phyloP scores from a whole-genome alignment of 2,888 invertebrate species.

The Alentia gelatinosa region DNA sequence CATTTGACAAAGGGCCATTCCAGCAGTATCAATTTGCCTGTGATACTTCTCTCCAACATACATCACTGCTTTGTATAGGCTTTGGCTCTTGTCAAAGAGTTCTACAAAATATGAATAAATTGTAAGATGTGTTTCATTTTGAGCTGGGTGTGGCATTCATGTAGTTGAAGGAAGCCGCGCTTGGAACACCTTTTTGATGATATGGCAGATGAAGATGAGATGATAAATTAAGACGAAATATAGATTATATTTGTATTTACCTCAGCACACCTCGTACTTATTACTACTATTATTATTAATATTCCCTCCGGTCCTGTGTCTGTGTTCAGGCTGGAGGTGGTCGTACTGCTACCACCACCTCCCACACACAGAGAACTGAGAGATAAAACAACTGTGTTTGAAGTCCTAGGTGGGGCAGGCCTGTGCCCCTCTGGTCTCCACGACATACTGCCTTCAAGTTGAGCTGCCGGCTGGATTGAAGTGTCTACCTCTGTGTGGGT shows the following conservation, averaged over 20 bases:
- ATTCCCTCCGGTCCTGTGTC: no score
- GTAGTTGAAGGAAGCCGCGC: not conserved
- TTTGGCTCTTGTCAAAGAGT: constrained; percentile 34
- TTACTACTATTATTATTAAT: not conserved
- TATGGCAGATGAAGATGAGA: constrained; percentile 53
- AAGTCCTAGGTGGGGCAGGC: not conserved
- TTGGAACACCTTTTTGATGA: not conserved
- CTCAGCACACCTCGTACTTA: constrained; percentile 36
- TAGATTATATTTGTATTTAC: no score
- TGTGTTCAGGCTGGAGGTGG: not conserved
- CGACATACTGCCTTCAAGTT: constrained; percentile 40
- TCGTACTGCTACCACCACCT: not conserved
- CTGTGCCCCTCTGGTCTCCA: not conserved
- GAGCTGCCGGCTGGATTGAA: constrained; percentile 52
- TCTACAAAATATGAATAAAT: not conserved
- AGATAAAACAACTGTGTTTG: constrained; percentile 4
- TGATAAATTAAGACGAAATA: constrained; percentile 21
- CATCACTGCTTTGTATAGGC: constrained; percentile 51
- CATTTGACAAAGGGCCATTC: constrained; percentile 50
- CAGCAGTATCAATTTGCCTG: constrained; percentile 23
- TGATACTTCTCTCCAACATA: constrained; percentile 48
- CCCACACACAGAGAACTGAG: not conserved
- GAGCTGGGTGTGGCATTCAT: no score
- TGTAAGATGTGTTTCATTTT: no score
- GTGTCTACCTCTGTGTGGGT: not conserved